phyloP scores from a whole-genome alignment of 2,888 invertebrate genomes.

The Lissocephala sabroskyi region DNA sequence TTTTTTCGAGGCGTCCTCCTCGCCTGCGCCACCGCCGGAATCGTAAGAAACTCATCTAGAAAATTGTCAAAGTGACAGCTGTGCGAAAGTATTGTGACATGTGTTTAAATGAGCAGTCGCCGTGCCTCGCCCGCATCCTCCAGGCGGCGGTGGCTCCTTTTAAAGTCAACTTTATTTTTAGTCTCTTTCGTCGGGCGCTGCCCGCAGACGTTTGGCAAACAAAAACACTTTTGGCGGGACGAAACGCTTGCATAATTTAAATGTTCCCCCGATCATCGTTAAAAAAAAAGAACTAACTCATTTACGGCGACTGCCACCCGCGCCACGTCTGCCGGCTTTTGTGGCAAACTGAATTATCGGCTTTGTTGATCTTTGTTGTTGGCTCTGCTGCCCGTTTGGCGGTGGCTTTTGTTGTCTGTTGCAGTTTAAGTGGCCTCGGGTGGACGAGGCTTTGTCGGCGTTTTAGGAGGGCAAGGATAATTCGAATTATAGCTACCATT shows the following conservation, averaged over 20 bases:
- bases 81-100: slow-evolving; percentile 64
- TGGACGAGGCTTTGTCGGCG: too few species aligned
- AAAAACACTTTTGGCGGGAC: slow-evolving; percentile 18
- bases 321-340: neutral
- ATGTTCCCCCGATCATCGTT: slow-evolving; percentile 38
- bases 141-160: slow-evolving; percentile 18
- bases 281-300: slow-evolving; percentile 19
- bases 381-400: slow-evolving; percentile 13
- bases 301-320: neutral
- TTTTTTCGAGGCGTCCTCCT: slow-evolving; percentile 20
- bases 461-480: too few species aligned
- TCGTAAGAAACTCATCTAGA: slow-evolving; percentile 63
- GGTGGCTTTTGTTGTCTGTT: slow-evolving; percentile 14
- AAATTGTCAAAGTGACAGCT: slow-evolving; percentile 66
- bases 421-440: slow-evolving; percentile 28
- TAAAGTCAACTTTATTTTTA: slow-evolving; percentile 41
- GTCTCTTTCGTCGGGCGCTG: slow-evolving; percentile 40
- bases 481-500: too few species aligned
- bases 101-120: slow-evolving; percentile 61
- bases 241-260: slow-evolving; percentile 50
- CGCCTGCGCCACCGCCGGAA: slow-evolving; percentile 17
- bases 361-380: slow-evolving; percentile 55
- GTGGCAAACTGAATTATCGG: slow-evolving; percentile 57
- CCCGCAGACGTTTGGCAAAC: slow-evolving; percentile 50
- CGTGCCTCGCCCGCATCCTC: neutral